Evolutionary conservation across 2,888 invertebrate genomes (phyloP), one percentile per base, ranked within the genome.

Genomic region (Clepsis dumicolana): DNA sequence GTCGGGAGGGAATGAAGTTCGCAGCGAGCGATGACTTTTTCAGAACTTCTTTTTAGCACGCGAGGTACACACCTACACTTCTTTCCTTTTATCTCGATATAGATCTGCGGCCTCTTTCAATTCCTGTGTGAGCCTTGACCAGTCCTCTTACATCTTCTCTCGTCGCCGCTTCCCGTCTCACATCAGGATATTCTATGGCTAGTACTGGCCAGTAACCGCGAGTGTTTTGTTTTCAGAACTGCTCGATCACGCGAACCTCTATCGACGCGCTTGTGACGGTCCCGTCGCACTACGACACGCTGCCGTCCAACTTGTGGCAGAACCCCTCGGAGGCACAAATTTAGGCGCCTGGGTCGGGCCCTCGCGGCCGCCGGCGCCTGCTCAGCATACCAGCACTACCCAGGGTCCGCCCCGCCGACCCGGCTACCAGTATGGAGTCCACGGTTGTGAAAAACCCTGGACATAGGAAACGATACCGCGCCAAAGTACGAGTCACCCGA

Each of bases 231-330:
- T 94, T 93, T 18, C 90, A 95, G 92, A 97, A 97, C 85, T 97
- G 97, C 84, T 96, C 95, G 61, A 94, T 95, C 65, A 94, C 89
- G 76, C 93, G 97, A 48, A 95, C 95, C 8, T 87, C 95, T 2
- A 95, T 95, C 27, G 97, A 97, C 74, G 97, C 97, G 3, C 87
- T 97, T 69, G 88, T 95, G 67, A 97, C 97, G 0, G 96, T 97
- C 24, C 97, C 97, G 0, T 95, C 95, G 2, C 97, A 97, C 88
- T 96, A 95, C 81, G 96, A 96, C 87, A 94, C 94, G 18, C 84
- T 95, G 5, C 91, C 94, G 1, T 94, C 94, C 5, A 93, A 93
- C 79, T 75, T 94, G 64, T 93, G 94, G 94, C 94, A 91, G 76
- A 89, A 78, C 76, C 74, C 89, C 14, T 69, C 83, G n/a, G 91